These are phyloP conservation scores for Peromyscus melanophrys DNA, from an alignment of 2,797 vertebrate species.

Conservation along the genomic window DNA sequence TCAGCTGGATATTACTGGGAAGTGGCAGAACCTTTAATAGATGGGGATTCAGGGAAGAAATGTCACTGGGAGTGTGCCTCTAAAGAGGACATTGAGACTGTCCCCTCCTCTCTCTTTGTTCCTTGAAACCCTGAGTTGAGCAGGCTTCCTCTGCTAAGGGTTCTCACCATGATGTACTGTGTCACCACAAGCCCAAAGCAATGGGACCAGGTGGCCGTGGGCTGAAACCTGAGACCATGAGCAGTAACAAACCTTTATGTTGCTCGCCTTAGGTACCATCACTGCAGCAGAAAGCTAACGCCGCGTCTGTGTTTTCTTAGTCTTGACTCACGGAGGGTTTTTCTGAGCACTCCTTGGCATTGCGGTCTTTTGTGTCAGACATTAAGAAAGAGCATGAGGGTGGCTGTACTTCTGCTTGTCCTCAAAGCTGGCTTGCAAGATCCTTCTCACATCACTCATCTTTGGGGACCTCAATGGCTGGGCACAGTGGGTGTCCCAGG, in stretches of 20 bases:
- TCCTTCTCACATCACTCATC: neutral
- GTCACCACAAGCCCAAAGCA: neutral
- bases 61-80: neutral
- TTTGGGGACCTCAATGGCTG: neutral
- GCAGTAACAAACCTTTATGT: neutral
- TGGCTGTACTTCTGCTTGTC: neutral
- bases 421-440: neutral
- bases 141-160: neutral
- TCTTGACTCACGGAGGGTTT: neutral
- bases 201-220: neutral
- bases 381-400: neutral
- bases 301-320: neutral
- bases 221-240: neutral
- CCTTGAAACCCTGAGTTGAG: neutral
- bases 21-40: neutral
- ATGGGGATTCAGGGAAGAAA: neutral
- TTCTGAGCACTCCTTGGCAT: neutral
- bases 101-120: neutral
- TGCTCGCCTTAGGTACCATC: neutral
- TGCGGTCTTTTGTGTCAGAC: constrained; percentile 12
- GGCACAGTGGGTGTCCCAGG: neutral
- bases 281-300: neutral
- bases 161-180: neutral
- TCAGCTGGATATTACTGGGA: neutral
- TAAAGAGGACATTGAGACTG: neutral